phyloP scores from a whole-genome alignment of 2,797 vertebrate species.

The Scolopax rusticola region DNA sequence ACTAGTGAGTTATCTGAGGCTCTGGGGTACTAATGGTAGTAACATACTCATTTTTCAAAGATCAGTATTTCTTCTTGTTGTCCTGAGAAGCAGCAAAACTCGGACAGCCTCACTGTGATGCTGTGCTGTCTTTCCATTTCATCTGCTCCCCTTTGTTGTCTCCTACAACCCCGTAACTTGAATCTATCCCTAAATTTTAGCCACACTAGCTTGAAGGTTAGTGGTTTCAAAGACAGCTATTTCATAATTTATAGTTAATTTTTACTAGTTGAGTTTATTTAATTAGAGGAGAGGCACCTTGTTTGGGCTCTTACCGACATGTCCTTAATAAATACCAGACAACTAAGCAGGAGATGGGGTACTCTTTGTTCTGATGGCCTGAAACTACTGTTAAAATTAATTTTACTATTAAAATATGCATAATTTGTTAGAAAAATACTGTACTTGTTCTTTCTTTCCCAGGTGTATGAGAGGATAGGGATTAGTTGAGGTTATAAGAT shows the following conservation, averaged over 20 bases:
- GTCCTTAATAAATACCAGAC: background rate
- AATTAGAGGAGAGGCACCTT: background rate
- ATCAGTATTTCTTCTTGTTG: background rate
- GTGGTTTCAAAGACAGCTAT: background rate
- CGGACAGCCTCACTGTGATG: background rate
- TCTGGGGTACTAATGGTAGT: background rate
- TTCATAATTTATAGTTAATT: background rate
- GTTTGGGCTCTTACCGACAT: background rate
- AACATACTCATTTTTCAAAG: background rate
- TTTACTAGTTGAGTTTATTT: background rate
- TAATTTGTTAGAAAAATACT: background rate
- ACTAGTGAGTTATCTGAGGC: background rate
- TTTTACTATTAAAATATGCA: background rate
- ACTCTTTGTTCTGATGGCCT: background rate
- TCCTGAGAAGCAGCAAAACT: background rate
- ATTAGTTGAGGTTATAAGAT: background rate
- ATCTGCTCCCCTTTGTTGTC: background rate
- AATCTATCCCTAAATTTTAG: background rate
- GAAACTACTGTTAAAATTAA: background rate
- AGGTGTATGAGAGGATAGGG: background rate
- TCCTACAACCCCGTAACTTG: background rate
- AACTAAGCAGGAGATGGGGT: background rate
- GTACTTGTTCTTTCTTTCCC: background rate
- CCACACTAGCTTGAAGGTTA: background rate
- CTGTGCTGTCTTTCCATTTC: background rate